Percentiles rank a stretch among this genome's conserved stretches.
Evolutionary conservation across 2,113 vertebrate genomes (phyloP).

Genomic region (Indicator indicator): DNA sequence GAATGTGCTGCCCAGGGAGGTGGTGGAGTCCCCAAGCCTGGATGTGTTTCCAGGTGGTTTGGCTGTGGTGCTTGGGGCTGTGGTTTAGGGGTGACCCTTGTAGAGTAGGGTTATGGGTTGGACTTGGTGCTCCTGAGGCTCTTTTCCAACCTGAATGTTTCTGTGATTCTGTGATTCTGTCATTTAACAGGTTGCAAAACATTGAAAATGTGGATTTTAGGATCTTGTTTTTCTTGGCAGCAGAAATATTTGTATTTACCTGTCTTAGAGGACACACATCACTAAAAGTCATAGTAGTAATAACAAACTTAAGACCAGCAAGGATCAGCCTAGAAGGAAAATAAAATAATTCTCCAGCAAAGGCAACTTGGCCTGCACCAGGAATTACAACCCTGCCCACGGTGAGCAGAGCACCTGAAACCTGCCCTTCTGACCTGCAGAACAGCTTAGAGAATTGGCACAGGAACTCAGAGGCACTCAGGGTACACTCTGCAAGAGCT

Average conservation of each 20-base stretch:
- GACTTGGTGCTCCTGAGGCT: too few species aligned
- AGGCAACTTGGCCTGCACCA: not conserved
- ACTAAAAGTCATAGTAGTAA: not conserved
- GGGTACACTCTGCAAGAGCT: not conserved
- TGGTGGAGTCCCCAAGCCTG: too few species aligned
- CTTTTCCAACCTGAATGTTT: too few species aligned
- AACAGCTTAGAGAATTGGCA: not conserved
- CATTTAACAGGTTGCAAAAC: not conserved
- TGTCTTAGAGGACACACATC: not conserved
- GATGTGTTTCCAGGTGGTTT: too few species aligned
- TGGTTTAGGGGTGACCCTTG: too few species aligned
- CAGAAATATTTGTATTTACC: not conserved
- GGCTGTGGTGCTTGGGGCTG: too few species aligned
- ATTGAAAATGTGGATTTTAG: not conserved
- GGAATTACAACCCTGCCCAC: not conserved
- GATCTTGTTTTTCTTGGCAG: not conserved
- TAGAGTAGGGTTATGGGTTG: too few species aligned
- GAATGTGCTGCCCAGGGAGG: too few species aligned
- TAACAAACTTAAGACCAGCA: not conserved
- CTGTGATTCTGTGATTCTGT: too few species aligned
- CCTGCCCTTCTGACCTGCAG: conserved; percentile 10
- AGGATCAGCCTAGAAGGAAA: not conserved
- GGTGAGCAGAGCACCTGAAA: not conserved
- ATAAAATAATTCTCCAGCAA: not conserved
- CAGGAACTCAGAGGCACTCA: not conserved